Evolutionary conservation across 2,888 invertebrate species (phyloP), one percentile per base, ranked within the genome.

Genomic region (Brachypterus glaber): DNA sequence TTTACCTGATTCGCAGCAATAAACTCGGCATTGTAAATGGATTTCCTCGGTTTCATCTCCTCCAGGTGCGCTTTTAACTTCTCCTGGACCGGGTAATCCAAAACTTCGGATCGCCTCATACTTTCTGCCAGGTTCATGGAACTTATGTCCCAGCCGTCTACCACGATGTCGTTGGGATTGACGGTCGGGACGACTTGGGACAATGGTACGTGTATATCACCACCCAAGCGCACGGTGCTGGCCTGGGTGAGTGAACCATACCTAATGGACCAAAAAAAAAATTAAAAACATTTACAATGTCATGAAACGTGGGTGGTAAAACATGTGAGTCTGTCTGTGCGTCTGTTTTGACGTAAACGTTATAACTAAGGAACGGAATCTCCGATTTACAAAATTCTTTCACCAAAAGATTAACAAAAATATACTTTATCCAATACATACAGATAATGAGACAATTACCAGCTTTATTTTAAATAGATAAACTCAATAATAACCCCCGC

Each of bases 1-100:
- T n/a, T 45, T 54, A 81, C 81, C 73, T 96, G 96, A 68, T 96
- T 96, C 44, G 90, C 86, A n/a, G 96, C 96, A 47, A 96, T 92
- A 59, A 91, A 96, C 58, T 90, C 89, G 0, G 85, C 77, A 58
- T 83, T 79, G 59, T 90, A 96, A 37, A 92, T 79, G 0, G 92
- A 86, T 1, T 87, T 85, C 15, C 86, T 72, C 0, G 96, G 96
- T 54, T 79, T 80, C 40, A 69, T 44, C 1, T 72, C 52, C 0
- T 74, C 65, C 79, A 96, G 78, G 50, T 82, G 71, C 11, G 76
- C 72, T 50, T 73, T 74, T 8, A 96, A 63, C 60, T 88, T 81
- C 54, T 80, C 75, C 59, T 91, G 91, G 1, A 93, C 69, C 33
- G 77, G 76, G 45, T 78, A 76, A 54, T 92, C 91, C 27, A 95